Percentiles rank a stretch among this genome's conserved stretches.
Conservation (phyloP, 2,888 invertebrate genomes). For the Tricholauxania praeusta region DNA sequence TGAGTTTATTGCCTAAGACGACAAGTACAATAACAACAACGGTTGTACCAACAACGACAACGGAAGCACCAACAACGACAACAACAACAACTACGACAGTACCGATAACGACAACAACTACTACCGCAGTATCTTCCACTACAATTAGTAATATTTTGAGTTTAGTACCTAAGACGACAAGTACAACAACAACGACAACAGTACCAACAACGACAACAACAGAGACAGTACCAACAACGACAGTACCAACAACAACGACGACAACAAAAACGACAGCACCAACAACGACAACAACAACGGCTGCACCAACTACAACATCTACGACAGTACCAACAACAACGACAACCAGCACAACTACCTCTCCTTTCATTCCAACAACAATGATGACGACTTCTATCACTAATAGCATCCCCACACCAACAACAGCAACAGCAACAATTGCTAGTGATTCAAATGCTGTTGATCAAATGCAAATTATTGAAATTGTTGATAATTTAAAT, state of each 20-base stretch:
- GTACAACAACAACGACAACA: conserved; percentile 40
- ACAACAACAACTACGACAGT: conserved; percentile 3
- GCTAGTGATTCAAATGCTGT: conserved; percentile 48
- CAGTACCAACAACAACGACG: conserved; percentile 33
- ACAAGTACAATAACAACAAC: conserved; percentile 26
- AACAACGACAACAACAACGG: conserved; percentile 41
- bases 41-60: conserved; percentile 29
- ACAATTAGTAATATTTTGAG: conserved; percentile 36
- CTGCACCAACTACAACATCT: conserved; percentile 39
- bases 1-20: conserved; percentile 34
- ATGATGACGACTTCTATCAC: conserved; percentile 44
- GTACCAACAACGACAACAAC: conserved; percentile 38
- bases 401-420: conserved; percentile 25
- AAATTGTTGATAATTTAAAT: conserved; percentile 64
- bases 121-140: conserved; percentile 36
- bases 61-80: conserved; percentile 15
- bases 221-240: conserved; percentile 35
- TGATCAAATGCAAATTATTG: conserved; percentile 63
- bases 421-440: conserved; percentile 32
- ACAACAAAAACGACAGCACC: conserved; percentile 32
- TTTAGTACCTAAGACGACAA: conserved; percentile 37
- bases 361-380: conserved; percentile 40
- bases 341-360: conserved; percentile 29
- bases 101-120: conserved; percentile 37
- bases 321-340: conserved; percentile 32